Conservation (phyloP, 2,113 vertebrate genomes). For the Cheirogaleus medius region DNA sequence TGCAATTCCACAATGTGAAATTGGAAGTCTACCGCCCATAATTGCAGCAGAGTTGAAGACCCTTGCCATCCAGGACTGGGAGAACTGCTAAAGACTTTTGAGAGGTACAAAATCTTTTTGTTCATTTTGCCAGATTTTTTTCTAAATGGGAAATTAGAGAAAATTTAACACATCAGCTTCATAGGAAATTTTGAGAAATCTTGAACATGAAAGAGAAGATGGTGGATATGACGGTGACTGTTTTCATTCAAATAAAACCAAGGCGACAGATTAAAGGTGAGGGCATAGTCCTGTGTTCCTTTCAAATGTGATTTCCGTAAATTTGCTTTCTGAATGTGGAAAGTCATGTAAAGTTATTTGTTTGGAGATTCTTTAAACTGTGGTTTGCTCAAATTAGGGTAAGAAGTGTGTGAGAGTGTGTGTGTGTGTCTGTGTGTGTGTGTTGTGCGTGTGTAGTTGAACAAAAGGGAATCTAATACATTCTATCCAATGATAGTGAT, state of each 20-base stretch:
- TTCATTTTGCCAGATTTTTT: neutral
- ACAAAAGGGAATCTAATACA: neutral
- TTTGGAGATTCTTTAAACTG: neutral
- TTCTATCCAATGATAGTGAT: neutral
- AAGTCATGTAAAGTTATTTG: neutral
- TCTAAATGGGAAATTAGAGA: neutral
- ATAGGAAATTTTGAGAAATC: neutral
- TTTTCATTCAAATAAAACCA: conserved; percentile 84
- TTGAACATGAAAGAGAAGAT: conserved; percentile 63
- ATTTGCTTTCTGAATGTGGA: neutral
- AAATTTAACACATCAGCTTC: neutral
- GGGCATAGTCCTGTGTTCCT: neutral
- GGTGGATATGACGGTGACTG: conserved; percentile 80
- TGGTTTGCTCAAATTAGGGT: neutral
- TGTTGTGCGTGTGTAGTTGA: neutral
- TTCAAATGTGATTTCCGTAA: neutral
- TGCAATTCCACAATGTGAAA: conserved; percentile 75
- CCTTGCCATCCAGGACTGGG: neutral
- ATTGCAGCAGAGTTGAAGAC: conserved; percentile 29
- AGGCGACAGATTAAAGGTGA: conserved; percentile 81
- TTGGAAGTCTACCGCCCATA: conserved; percentile 50
- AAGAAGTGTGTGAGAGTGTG: neutral
- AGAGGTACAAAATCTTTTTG: neutral
- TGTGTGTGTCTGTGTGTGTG: neutral
- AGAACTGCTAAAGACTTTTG: conserved; percentile 29